These are phyloP conservation scores for Chaenocephalus aceratus DNA, from an alignment of 2,113 vertebrate genomes.

Conservation along the genomic window DNA sequence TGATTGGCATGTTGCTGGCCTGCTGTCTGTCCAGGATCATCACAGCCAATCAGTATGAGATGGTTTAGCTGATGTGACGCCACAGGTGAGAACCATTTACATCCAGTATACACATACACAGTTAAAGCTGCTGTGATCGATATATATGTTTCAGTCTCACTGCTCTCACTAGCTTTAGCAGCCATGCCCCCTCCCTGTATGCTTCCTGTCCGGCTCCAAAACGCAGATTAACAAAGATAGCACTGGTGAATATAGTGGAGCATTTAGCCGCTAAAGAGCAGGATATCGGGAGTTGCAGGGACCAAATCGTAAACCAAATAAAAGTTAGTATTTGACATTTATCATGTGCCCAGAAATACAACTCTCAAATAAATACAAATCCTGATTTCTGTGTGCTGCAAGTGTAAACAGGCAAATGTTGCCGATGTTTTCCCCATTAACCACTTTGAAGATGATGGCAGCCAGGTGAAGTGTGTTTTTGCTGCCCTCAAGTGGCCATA, in stretches of 20 bases:
- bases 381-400: background rate
- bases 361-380: background rate
- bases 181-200: too few species aligned
- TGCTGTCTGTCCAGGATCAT: slow-evolving; percentile 99
- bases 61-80: slow-evolving; percentile 90
- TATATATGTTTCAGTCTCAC: background rate
- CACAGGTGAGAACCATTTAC: slow-evolving; percentile 81
- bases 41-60: slow-evolving; percentile 99
- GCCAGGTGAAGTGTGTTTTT: background rate
- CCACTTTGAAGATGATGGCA: background rate
- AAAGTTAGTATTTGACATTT: background rate
- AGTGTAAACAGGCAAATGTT: background rate
- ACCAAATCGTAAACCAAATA: too few species aligned
- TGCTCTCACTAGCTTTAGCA: too few species aligned
- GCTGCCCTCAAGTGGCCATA: background rate
- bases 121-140: background rate
- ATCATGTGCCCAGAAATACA: background rate
- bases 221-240: background rate
- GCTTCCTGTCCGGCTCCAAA: background rate
- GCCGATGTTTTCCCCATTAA: background rate
- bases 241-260: background rate
- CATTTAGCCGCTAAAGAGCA: background rate
- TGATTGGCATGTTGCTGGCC: slow-evolving; percentile 98
- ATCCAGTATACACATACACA: slow-evolving; percentile 1
- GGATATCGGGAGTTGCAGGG: background rate